Percentiles rank a stretch among this genome's conserved stretches.
Evolutionary conservation across 1,140 invertebrate species (phyloP).

Genomic region (Caerostris darwini): DNA sequence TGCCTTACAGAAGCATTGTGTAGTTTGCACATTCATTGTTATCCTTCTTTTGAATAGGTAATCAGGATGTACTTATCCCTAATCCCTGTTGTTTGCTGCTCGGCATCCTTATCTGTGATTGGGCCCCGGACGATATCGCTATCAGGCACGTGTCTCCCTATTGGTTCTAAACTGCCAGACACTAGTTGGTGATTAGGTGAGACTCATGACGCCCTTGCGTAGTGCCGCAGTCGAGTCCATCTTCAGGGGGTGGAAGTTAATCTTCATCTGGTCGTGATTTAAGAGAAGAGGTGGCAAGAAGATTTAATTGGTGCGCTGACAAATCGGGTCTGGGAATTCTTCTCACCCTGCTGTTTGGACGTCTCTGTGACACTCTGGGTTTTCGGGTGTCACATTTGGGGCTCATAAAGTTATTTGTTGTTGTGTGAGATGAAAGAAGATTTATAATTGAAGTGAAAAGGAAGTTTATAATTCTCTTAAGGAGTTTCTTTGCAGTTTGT

Average conservation of each 20-base stretch:
- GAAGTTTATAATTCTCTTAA: too few species aligned
- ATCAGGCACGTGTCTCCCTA: too few species aligned
- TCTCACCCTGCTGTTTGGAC: not conserved
- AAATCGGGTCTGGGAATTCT: not conserved
- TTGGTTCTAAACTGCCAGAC: not conserved
- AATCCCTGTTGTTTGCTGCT: not conserved
- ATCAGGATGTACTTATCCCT: not conserved
- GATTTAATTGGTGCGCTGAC: not conserved
- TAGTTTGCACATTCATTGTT: not conserved
- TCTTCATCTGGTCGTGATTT: not conserved
- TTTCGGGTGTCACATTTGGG: not conserved
- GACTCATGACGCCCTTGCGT: not conserved
- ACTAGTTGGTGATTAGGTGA: constrained; percentile 12
- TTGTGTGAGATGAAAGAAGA: not conserved
- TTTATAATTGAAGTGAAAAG: too few species aligned
- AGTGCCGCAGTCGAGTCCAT: not conserved
- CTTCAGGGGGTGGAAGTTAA: not conserved
- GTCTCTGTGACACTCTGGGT: not conserved
- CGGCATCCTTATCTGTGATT: not conserved
- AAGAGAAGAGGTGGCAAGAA: not conserved
- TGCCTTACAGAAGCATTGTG: not conserved
- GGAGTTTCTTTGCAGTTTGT: too few species aligned
- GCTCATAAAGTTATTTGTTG: not conserved
- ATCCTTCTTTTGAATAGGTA: not conserved
- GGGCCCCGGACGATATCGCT: not conserved